A percentile compares a stretch with the other conserved stretches of the same genome.
Evolutionary conservation across 2,888 invertebrate genomes (phyloP).

Genomic region (Toxonevra muliebris): DNA sequence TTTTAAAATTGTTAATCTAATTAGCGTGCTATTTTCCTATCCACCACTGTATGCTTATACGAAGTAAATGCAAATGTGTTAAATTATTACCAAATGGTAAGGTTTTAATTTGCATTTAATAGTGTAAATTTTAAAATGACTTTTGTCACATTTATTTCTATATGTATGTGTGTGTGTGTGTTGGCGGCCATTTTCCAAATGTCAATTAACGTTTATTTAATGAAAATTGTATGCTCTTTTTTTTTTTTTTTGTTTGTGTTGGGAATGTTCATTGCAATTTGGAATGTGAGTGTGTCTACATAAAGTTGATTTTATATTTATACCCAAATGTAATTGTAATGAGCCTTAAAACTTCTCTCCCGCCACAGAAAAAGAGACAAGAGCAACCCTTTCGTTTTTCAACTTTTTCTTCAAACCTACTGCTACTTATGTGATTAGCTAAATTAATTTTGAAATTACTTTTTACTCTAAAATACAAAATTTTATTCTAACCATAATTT

Average conservation of each 20-base stretch:
- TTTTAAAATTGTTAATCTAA: no score
- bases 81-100: not conserved
- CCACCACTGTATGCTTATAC: no score
- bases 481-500: constrained; percentile 38
- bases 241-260: not conserved
- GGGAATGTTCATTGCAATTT: no score
- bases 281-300: not conserved
- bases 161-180: constrained; percentile 14
- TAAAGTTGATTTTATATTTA: constrained; percentile 5
- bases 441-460: constrained; percentile 16
- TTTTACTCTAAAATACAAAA: constrained; percentile 22
- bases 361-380: no score
- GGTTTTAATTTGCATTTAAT: constrained; percentile 14
- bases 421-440: constrained; percentile 23
- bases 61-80: not conserved
- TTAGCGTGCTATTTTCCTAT: no score
- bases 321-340: no score
- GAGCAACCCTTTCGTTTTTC: not conserved
- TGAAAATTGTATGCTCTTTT: constrained; percentile 33
- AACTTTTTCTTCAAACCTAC: not conserved
- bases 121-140: constrained; percentile 26
- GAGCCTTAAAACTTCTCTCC: no score
- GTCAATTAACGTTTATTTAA: constrained; percentile 60
- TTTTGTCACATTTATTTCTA: constrained; percentile 26
- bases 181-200: constrained; percentile 46